Percentiles rank a stretch among this genome's conserved stretches.
Evolutionary conservation across 2,113 vertebrate genomes (phyloP).

Genomic region (Ranitomeya variabilis): DNA sequence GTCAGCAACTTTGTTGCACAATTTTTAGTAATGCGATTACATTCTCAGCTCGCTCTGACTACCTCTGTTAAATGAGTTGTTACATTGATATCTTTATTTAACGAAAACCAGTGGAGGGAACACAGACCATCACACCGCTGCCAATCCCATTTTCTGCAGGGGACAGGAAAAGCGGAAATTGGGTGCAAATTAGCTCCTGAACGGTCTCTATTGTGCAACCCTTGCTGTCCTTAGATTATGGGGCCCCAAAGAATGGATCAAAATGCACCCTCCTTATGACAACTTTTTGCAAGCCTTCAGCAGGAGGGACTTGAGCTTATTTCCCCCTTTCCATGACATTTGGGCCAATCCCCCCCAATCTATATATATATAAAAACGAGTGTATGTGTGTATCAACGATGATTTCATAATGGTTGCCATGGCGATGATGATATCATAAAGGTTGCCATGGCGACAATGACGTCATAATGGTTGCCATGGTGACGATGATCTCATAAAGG

Average conservation of each 20-base stretch:
- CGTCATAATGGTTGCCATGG: too few relatives aligned
- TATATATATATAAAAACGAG: too few relatives aligned
- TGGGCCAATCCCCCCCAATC: too few relatives aligned
- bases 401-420: too few relatives aligned
- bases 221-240: neutral
- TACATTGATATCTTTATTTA: slow-evolving; percentile 38
- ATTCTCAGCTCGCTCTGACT: slow-evolving; percentile 7
- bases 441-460: too few relatives aligned
- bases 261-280: neutral
- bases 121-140: neutral
- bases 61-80: neutral
- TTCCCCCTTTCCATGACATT: neutral
- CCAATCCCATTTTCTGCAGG: neutral
- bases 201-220: neutral
- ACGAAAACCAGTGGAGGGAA: neutral
- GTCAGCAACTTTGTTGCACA: slow-evolving; percentile 32
- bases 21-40: slow-evolving; percentile 41
- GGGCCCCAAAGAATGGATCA: neutral
- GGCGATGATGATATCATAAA: too few relatives aligned
- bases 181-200: neutral
- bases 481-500: too few relatives aligned
- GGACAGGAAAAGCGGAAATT: neutral
- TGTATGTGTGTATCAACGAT: too few relatives aligned
- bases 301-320: neutral
- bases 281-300: neutral